phyloP scores from a whole-genome alignment of 1,140 invertebrate species.

The Gonatopus flavifemur region DNA sequence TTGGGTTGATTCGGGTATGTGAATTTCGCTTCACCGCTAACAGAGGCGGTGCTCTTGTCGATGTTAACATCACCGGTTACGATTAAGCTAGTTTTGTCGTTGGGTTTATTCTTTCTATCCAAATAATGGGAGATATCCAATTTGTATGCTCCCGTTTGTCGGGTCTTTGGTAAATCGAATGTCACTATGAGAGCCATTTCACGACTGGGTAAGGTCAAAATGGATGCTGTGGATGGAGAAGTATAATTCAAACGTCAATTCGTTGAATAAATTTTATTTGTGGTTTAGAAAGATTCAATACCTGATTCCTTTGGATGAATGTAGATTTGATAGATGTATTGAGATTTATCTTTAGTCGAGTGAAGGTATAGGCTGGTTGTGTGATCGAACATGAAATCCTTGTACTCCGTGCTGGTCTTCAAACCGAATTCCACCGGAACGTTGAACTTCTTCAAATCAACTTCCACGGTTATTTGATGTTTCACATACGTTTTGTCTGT shows the following conservation, averaged over 20 bases:
- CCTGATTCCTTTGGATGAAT: conserved; percentile 62
- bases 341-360: conserved; percentile 63
- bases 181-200: conserved; percentile 63
- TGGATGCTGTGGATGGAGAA: conserved; percentile 50
- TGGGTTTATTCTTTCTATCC: conserved; percentile 70
- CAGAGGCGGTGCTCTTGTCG: conserved; percentile 54
- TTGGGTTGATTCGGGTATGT: conserved; percentile 67
- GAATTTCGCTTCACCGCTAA: conserved; percentile 63
- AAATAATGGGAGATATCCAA: conserved; percentile 63
- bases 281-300: conserved; percentile 23
- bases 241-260: background rate
- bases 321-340: conserved; percentile 70
- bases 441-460: conserved; percentile 72
- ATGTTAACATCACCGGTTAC: conserved; percentile 56
- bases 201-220: conserved; percentile 66
- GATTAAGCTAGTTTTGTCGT: conserved; percentile 63
- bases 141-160: conserved; percentile 51
- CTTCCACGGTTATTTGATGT: conserved; percentile 60
- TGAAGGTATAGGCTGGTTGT: conserved; percentile 70
- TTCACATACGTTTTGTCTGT: conserved; percentile 48
- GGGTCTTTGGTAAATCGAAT: conserved; percentile 44
- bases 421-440: conserved; percentile 71
- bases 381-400: conserved; percentile 64
- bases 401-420: conserved; percentile 63
- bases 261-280: background rate